A percentile compares a stretch with the other conserved stretches of the same genome.
Conservation (phyloP, 2,113 vertebrate genomes). For the Pterophyllum scalare region DNA sequence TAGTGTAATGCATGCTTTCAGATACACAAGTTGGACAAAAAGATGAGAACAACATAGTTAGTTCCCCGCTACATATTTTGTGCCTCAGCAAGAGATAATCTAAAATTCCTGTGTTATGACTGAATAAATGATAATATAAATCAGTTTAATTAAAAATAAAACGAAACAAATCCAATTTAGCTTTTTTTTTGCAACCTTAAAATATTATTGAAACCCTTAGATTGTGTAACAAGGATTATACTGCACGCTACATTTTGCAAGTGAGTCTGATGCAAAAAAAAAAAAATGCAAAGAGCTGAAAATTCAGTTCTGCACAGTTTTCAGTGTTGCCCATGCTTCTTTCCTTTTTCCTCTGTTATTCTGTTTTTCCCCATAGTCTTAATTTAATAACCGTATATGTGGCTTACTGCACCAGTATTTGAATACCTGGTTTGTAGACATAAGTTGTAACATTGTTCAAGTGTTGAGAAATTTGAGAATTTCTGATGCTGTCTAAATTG, state of each 20-base stretch:
- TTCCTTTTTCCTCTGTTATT: background rate
- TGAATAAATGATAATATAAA: background rate
- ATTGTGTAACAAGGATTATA: background rate
- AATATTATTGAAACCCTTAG: background rate
- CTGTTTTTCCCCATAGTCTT: background rate
- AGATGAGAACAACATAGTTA: background rate
- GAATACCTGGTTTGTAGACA: background rate
- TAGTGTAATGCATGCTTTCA: constrained; percentile 52
- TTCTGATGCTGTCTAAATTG: background rate
- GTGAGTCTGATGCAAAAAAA: background rate
- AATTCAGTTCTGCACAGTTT: background rate
- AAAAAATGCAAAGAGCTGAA: background rate
- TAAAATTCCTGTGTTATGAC: no score
- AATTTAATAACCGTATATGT: background rate
- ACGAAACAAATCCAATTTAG: background rate
- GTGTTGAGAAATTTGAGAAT: background rate
- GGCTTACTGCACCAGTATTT: background rate
- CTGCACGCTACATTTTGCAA: background rate
- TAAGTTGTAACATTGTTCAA: background rate
- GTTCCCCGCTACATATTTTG: no score
- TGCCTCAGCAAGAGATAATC: no score
- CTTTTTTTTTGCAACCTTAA: background rate
- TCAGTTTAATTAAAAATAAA: background rate
- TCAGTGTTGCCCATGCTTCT: background rate
- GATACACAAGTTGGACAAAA: constrained; percentile 10